Evolutionary conservation across 2,888 invertebrate species (phyloP).

Genomic region (Miltochrista miniata): DNA sequence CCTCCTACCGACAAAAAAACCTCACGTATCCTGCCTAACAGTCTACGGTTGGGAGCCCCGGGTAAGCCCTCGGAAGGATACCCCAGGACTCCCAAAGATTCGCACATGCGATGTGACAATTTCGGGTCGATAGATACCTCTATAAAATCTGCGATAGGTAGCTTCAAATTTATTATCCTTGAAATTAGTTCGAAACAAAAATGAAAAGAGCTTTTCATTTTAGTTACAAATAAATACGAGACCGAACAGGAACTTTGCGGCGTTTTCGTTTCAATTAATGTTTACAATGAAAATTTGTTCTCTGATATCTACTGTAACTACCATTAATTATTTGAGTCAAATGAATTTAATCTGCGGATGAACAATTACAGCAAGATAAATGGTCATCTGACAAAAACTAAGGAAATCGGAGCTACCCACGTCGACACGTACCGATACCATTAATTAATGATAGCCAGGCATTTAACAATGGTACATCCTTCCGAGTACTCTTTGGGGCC

Average conservation of each 20-base stretch:
- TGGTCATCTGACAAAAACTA: slow-evolving; percentile 41
- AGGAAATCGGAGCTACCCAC: slow-evolving; percentile 16
- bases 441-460: slow-evolving; percentile 28
- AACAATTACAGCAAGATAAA: slow-evolving; percentile 41
- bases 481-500: too few relatives aligned
- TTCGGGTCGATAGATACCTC: too few relatives aligned
- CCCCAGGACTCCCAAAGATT: too few relatives aligned
- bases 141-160: too few relatives aligned
- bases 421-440: slow-evolving; percentile 14
- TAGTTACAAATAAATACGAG: slow-evolving; percentile 1
- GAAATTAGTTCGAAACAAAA: background rate
- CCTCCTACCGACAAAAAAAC: too few relatives aligned
- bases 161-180: too few relatives aligned
- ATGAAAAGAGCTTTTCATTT: background rate
- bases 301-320: slow-evolving; percentile 18
- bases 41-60: too few relatives aligned
- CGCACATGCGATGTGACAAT: too few relatives aligned
- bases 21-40: too few relatives aligned
- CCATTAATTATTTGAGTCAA: slow-evolving; percentile 40
- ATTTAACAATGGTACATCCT: too few relatives aligned
- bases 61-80: too few relatives aligned
- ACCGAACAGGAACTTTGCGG: slow-evolving; percentile 11
- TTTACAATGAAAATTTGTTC: slow-evolving; percentile 26
- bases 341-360: slow-evolving; percentile 43
- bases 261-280: slow-evolving; percentile 28